Percentiles rank a stretch among this genome's conserved stretches.
phyloP scores from a whole-genome alignment of 2,888 invertebrate genomes.

The Cremastinae sp. region DNA sequence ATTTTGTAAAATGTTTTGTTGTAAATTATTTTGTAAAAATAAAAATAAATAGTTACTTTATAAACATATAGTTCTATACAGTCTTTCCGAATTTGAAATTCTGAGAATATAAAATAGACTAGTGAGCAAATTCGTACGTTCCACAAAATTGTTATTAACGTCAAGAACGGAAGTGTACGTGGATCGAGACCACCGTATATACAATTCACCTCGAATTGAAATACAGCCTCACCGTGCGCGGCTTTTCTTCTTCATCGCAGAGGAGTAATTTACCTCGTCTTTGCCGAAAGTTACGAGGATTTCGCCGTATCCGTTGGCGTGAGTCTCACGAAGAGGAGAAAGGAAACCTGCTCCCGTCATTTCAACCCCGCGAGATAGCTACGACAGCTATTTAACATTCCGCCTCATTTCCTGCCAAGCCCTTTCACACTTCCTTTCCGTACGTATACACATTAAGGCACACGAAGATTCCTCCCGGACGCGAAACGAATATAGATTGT shows the following conservation, averaged over 20 bases:
- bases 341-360: conserved; percentile 46
- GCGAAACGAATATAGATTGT: conserved; percentile 5
- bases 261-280: conserved; percentile 4
- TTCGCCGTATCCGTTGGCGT: conserved; percentile 25
- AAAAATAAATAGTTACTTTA: no score
- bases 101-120: neutral
- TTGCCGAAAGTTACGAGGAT: conserved; percentile 33
- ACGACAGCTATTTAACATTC: conserved; percentile 73
- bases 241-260: conserved; percentile 26
- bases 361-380: conserved; percentile 32
- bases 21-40: no score
- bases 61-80: no score
- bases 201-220: conserved; percentile 49
- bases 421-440: conserved; percentile 40
- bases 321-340: conserved; percentile 1
- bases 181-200: no score
- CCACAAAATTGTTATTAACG: conserved; percentile 12
- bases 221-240: conserved; percentile 32
- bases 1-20: no score
- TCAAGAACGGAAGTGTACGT: conserved; percentile 5
- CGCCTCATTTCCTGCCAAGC: conserved; percentile 71
- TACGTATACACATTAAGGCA: conserved; percentile 14
- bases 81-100: neutral
- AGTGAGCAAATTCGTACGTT: neutral
- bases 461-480: conserved; percentile 1